Percentiles rank a stretch among this genome's conserved stretches.
Conservation (phyloP, 2,888 invertebrate species). For the Terebella lapidaria region DNA sequence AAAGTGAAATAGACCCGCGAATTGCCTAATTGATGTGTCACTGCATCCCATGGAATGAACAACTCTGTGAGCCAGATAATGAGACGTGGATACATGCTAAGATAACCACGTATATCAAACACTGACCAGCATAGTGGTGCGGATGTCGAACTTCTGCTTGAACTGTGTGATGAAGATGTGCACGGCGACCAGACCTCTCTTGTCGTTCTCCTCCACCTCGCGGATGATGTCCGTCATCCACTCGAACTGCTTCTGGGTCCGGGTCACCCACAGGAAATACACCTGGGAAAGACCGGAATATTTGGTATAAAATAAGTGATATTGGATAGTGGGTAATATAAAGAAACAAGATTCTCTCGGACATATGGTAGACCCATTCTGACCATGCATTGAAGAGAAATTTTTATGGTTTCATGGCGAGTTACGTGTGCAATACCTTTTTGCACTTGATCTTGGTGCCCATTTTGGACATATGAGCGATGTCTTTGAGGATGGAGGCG, state of each 20-base stretch:
- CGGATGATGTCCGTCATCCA: slow-evolving; percentile 64
- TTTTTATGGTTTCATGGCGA: too few species aligned
- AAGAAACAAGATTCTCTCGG: too few species aligned
- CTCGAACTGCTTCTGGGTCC: slow-evolving; percentile 64
- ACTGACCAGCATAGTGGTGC: slow-evolving; percentile 59
- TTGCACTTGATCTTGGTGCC: slow-evolving; percentile 44
- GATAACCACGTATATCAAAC: background rate
- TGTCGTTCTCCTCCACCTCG: slow-evolving; percentile 59
- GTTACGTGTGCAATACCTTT: too few species aligned
- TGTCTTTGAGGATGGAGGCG: slow-evolving; percentile 63
- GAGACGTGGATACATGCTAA: background rate
- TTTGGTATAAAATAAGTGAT: background rate
- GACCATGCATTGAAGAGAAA: too few species aligned
- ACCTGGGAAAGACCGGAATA: slow-evolving; percentile 50
- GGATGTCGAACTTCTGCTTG: slow-evolving; percentile 62
- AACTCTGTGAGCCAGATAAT: too few species aligned
- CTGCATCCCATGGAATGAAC: too few species aligned
- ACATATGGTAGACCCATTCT: too few species aligned
- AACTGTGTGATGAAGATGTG: slow-evolving; percentile 66
- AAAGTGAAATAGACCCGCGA: too few species aligned
- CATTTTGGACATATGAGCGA: slow-evolving; percentile 52
- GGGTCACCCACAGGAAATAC: slow-evolving; percentile 64
- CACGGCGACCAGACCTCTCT: slow-evolving; percentile 56
- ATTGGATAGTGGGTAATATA: too few species aligned
- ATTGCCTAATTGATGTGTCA: too few species aligned